Conservation (phyloP, 2,113 vertebrate species). For the Misgurnus mizolepis region DNA sequence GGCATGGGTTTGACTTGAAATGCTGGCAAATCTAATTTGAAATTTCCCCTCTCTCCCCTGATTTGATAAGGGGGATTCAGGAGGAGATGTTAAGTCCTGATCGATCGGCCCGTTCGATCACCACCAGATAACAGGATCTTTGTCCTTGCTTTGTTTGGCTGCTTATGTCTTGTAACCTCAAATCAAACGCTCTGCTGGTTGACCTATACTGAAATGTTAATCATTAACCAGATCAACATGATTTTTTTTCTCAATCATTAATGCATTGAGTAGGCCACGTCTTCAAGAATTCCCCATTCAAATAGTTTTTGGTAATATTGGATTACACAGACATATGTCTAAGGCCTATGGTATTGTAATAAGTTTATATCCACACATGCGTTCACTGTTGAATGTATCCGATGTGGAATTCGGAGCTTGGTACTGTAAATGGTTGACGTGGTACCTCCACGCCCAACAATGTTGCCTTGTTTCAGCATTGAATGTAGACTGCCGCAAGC, state of each 20-base stretch:
- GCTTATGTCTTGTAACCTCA: slow-evolving; percentile 36
- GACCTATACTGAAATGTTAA: slow-evolving; percentile 45
- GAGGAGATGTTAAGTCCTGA: slow-evolving; percentile 54
- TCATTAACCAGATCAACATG: slow-evolving; percentile 34
- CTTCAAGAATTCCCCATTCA: not conserved
- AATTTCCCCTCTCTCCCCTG: slow-evolving; percentile 44
- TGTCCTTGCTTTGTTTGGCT: slow-evolving; percentile 50
- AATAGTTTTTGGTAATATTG: not conserved
- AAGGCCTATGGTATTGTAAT: too few species aligned
- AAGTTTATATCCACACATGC: too few species aligned
- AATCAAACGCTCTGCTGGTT: slow-evolving; percentile 45
- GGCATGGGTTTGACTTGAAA: slow-evolving; percentile 39
- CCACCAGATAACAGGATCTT: slow-evolving; percentile 45
- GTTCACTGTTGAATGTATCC: not conserved
- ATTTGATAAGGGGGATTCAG: slow-evolving; percentile 51
- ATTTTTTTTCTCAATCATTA: slow-evolving; percentile 22
- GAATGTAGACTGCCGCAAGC: slow-evolving; percentile 75
- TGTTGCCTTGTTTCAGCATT: slow-evolving; percentile 77
- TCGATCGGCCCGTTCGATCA: slow-evolving; percentile 46
- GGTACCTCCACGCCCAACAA: slow-evolving; percentile 61
- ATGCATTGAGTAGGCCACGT: not conserved
- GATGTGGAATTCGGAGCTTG: not conserved
- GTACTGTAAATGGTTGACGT: slow-evolving; percentile 39
- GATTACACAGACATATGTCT: too few species aligned
- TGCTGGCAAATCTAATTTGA: slow-evolving; percentile 58